A percentile compares a stretch with the other conserved stretches of the same genome.
These are phyloP conservation scores for Leptatherina wallacei DNA, from an alignment of 2,797 vertebrate genomes.

Conservation along the genomic window DNA sequence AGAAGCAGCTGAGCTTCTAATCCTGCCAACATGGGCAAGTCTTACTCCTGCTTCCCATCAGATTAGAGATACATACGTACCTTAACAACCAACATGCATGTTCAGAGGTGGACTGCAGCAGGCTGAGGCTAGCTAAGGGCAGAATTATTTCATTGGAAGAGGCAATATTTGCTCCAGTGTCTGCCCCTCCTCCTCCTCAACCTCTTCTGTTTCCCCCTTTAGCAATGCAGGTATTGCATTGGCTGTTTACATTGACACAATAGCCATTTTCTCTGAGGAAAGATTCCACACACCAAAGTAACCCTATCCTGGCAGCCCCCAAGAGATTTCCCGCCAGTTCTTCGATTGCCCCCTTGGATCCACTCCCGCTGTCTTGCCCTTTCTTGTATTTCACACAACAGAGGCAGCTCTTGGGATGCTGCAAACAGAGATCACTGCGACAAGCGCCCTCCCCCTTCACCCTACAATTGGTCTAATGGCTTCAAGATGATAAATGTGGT, in stretches of 20 bases:
- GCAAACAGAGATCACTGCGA: slow-evolving; percentile 76
- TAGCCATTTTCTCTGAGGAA: slow-evolving; percentile 65
- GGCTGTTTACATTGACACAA: slow-evolving; percentile 75
- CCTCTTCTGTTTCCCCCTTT: slow-evolving; percentile 66
- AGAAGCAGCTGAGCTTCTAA: slow-evolving; percentile 64
- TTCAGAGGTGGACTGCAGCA: slow-evolving; percentile 60
- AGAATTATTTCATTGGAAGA: slow-evolving; percentile 69
- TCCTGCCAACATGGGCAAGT: slow-evolving; percentile 68
- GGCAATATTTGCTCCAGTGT: slow-evolving; percentile 64
- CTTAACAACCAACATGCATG: slow-evolving; percentile 68
- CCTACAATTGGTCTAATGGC: slow-evolving; percentile 73
- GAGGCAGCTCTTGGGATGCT: slow-evolving; percentile 81
- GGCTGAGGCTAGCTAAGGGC: slow-evolving; percentile 56
- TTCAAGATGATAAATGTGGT: slow-evolving; percentile 54
- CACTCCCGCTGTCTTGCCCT: slow-evolving; percentile 60
- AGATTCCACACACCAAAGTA: slow-evolving; percentile 49
- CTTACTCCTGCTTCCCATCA: slow-evolving; percentile 58
- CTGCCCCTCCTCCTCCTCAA: slow-evolving; percentile 66
- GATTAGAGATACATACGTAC: slow-evolving; percentile 71
- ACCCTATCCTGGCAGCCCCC: slow-evolving; percentile 46
- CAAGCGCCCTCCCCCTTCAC: slow-evolving; percentile 64
- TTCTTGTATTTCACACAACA: slow-evolving; percentile 78
- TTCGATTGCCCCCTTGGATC: slow-evolving; percentile 55
- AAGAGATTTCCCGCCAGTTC: slow-evolving; percentile 54
- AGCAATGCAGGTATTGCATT: slow-evolving; percentile 74